These are phyloP conservation scores for Venturia canescens DNA, from an alignment of 1,140 invertebrate species.

Conservation along the genomic window DNA sequence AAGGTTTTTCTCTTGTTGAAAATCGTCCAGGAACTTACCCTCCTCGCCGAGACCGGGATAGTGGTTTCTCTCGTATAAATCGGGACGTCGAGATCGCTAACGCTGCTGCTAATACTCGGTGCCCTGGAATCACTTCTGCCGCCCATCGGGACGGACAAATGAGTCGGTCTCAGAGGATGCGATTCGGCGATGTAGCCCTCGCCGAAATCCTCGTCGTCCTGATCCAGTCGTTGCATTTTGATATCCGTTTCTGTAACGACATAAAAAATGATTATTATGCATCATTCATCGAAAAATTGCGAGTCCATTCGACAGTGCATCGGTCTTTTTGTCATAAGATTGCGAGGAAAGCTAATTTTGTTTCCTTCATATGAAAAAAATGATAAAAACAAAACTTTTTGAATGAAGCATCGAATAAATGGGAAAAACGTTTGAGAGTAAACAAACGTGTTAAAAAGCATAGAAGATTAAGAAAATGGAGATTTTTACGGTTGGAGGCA, in stretches of 20 bases:
- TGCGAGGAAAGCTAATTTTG: no score
- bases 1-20: no score
- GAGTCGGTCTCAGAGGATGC: slow-evolving; percentile 77
- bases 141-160: slow-evolving; percentile 74
- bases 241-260: slow-evolving; percentile 34
- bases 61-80: slow-evolving; percentile 77
- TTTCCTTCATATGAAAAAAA: no score
- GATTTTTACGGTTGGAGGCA: slow-evolving; percentile 34
- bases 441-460: background rate
- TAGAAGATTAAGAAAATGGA: background rate
- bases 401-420: background rate
- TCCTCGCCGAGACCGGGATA: slow-evolving; percentile 66
- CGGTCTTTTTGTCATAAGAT: background rate
- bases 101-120: slow-evolving; percentile 78
- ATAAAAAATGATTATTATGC: background rate
- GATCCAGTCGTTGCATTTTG: slow-evolving; percentile 69
- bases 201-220: slow-evolving; percentile 78
- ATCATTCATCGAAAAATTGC: background rate
- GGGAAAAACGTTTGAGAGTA: background rate
- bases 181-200: slow-evolving; percentile 79
- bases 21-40: slow-evolving; percentile 60
- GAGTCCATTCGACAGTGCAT: background rate
- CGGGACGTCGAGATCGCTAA: slow-evolving; percentile 79
- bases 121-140: slow-evolving; percentile 70
- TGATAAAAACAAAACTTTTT: no score